Conservation (phyloP, 1,140 invertebrate species). For the Halictus rubicundus region DNA sequence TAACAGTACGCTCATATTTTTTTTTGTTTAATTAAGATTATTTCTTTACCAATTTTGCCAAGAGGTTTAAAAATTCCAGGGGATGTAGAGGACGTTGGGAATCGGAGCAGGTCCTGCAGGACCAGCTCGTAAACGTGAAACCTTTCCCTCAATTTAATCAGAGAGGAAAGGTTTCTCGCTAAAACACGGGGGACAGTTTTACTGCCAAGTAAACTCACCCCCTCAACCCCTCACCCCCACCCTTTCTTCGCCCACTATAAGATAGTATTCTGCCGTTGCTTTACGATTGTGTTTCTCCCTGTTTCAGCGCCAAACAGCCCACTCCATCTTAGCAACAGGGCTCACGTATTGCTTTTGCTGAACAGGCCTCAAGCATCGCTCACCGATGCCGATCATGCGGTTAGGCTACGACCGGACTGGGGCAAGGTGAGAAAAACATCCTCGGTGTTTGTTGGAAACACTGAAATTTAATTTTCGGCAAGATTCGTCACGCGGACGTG, state of each 20-base stretch:
- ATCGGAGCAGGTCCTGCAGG: too few relatives aligned
- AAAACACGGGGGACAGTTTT: slow-evolving; percentile 3
- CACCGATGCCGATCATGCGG: slow-evolving; percentile 85
- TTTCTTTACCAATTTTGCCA: too few relatives aligned
- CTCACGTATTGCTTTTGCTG: slow-evolving; percentile 84
- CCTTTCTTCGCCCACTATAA: background rate
- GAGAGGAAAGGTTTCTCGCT: background rate
- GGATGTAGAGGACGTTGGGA: too few relatives aligned
- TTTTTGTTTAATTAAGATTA: too few relatives aligned
- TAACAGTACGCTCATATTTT: too few relatives aligned
- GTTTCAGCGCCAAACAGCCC: slow-evolving; percentile 86
- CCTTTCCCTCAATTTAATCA: slow-evolving; percentile 23
- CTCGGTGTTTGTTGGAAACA: too few relatives aligned
- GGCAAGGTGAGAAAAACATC: slow-evolving; percentile 83
- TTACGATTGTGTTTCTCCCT: slow-evolving; percentile 55
- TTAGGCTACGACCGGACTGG: slow-evolving; percentile 86
- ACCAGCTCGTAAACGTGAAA: background rate
- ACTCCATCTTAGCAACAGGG: slow-evolving; percentile 85
- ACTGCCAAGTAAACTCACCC: slow-evolving; percentile 26
- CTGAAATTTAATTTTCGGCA: too few relatives aligned
- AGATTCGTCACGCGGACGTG: too few relatives aligned
- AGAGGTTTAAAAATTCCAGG: too few relatives aligned
- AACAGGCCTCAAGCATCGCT: slow-evolving; percentile 85
- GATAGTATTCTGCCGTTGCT: slow-evolving; percentile 22
- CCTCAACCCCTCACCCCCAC: background rate